Evolutionary conservation across 2,113 vertebrate genomes (phyloP).

Genomic region (Tragelaphus scriptus): DNA sequence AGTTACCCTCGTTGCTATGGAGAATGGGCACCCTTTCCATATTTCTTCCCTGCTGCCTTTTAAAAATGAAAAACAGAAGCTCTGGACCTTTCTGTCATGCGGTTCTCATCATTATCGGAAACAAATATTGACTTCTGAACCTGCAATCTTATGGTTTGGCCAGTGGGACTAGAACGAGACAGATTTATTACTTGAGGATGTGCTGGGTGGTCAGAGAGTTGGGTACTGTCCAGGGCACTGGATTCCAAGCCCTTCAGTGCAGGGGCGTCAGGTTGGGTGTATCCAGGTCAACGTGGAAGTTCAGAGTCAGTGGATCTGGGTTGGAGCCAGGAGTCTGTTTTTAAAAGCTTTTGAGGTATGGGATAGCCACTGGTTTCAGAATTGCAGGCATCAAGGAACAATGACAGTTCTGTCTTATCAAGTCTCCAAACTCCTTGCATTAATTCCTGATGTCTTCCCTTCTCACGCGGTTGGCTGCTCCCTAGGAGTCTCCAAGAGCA

Average conservation of each 20-base stretch:
- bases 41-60: background rate
- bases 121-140: background rate
- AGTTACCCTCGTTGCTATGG: background rate
- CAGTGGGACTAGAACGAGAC: background rate
- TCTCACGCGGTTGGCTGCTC: conserved; percentile 20
- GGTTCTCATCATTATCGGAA: background rate
- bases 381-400: background rate
- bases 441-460: background rate
- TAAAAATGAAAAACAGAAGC: background rate
- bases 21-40: background rate
- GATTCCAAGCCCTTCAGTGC: background rate
- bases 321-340: background rate
- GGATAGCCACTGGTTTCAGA: background rate
- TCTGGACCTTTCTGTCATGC: background rate
- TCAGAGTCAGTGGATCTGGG: background rate
- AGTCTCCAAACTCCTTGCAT: background rate
- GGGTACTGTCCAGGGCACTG: background rate
- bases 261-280: background rate
- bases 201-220: background rate
- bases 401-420: background rate
- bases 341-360: background rate
- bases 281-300: background rate
- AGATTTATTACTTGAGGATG: background rate
- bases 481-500: conserved; percentile 69
- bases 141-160: background rate